Conservation (phyloP, 2,888 invertebrate genomes). For the Osmoderma eremita region DNA sequence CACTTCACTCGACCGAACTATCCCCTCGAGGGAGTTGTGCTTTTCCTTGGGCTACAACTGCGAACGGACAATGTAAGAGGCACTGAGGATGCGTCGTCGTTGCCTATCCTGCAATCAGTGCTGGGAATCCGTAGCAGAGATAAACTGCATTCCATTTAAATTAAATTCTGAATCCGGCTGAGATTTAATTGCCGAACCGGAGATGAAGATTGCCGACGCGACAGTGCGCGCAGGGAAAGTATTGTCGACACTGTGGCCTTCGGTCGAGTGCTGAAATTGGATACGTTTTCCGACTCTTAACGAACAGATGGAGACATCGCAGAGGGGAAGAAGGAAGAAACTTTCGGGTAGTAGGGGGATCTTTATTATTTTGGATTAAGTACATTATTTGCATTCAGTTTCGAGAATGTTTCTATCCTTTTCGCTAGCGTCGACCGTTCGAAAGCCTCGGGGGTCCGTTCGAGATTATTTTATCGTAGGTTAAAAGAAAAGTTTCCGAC, state of each 20-base stretch:
- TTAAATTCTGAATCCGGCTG: slow-evolving; percentile 34
- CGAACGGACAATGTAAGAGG: slow-evolving; percentile 6
- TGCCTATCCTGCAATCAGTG: slow-evolving; percentile 20
- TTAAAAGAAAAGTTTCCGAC: too few species aligned
- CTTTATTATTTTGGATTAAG: slow-evolving; percentile 20
- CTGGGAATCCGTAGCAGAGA: slow-evolving; percentile 27
- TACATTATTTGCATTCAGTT: slow-evolving; percentile 16
- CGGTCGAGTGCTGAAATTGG: slow-evolving; percentile 5
- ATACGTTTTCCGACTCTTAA: slow-evolving; percentile 12
- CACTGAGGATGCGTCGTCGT: not conserved
- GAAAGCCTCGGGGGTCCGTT: slow-evolving; percentile 1
- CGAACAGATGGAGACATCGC: not conserved
- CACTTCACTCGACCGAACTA: not conserved
- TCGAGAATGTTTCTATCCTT: not conserved
- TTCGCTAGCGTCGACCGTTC: not conserved
- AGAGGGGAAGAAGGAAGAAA: not conserved
- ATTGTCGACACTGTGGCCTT: not conserved
- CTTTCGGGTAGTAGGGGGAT: not conserved
- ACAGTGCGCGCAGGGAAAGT: not conserved
- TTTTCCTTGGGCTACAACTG: not conserved
- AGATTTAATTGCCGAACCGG: slow-evolving; percentile 28
- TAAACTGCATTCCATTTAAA: slow-evolving; percentile 34
- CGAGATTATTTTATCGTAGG: not conserved
- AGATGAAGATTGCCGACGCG: not conserved
- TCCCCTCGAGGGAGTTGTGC: not conserved